phyloP scores from a whole-genome alignment of 2,797 vertebrate species.

The Eulemur coronatus region DNA sequence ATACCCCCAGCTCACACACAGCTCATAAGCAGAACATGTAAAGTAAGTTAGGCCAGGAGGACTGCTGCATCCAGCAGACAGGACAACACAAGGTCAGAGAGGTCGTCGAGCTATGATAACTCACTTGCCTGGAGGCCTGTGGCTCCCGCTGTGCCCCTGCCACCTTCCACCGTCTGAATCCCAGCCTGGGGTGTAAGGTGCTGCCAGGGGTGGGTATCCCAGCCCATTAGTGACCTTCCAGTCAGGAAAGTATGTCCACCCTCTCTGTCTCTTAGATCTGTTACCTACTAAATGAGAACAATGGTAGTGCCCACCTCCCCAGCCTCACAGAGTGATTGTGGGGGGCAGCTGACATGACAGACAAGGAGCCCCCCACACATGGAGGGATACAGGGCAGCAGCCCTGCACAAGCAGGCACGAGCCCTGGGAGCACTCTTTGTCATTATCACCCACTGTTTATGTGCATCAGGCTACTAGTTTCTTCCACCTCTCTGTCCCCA shows the following conservation, averaged over 20 bases:
- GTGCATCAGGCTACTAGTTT: neutral
- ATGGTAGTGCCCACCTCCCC: neutral
- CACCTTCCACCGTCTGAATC: neutral
- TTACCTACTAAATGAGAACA: neutral
- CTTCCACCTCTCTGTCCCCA: neutral
- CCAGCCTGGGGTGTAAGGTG: neutral
- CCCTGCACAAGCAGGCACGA: neutral
- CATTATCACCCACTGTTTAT: fast-evolving
- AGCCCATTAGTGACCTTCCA: neutral
- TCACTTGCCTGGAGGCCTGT: neutral
- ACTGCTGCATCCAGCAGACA: neutral
- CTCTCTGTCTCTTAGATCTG: neutral
- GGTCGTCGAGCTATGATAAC: neutral
- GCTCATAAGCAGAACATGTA: neutral
- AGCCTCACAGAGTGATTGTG: neutral
- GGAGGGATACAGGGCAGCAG: neutral
- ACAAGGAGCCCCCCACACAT: neutral
- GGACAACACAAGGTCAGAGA: neutral
- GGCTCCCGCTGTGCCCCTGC: neutral
- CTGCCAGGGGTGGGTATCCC: fast-evolving
- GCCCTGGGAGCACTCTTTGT: neutral
- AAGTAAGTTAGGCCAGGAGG: neutral
- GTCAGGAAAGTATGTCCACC: neutral
- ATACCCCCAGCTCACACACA: neutral
- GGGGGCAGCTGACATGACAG: neutral